A percentile compares a stretch with the other conserved stretches of the same genome.
phyloP scores from a whole-genome alignment of 2,113 vertebrate genomes.

The Solea senegalensis region DNA sequence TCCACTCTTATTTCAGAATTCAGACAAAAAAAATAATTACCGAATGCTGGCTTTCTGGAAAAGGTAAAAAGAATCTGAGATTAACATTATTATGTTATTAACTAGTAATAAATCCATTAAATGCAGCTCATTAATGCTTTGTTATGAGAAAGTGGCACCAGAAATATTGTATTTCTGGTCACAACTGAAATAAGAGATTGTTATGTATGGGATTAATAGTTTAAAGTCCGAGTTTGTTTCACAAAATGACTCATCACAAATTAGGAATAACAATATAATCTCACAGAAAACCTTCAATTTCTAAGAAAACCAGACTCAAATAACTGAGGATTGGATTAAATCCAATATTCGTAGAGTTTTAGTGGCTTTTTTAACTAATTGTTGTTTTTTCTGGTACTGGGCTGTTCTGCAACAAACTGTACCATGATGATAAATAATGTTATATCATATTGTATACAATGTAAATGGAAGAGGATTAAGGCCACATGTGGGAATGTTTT shows the following conservation, averaged over 20 bases:
- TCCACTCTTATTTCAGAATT: too few species aligned
- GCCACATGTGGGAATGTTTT: too few species aligned
- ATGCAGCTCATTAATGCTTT: neutral
- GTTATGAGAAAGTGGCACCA: neutral
- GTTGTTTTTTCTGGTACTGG: too few species aligned
- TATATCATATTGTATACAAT: too few species aligned
- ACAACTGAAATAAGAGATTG: neutral
- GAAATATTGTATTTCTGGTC: neutral
- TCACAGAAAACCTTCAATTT: constrained; percentile 38
- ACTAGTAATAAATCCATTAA: neutral
- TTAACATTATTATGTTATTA: neutral
- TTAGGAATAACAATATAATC: constrained; percentile 17
- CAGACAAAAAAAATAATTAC: too few species aligned
- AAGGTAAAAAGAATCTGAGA: too few species aligned
- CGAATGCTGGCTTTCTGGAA: too few species aligned
- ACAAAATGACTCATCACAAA: constrained; percentile 16
- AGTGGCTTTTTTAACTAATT: too few species aligned
- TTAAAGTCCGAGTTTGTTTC: neutral
- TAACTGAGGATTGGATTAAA: constrained; percentile 39
- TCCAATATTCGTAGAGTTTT: constrained; percentile 11
- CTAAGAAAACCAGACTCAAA: constrained; percentile 48
- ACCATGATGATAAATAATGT: too few species aligned
- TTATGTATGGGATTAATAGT: neutral
- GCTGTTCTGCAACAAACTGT: too few species aligned
- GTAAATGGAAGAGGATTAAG: too few species aligned